phyloP scores from a whole-genome alignment of 2,797 vertebrate species.

The Rhinoraja longicauda region DNA sequence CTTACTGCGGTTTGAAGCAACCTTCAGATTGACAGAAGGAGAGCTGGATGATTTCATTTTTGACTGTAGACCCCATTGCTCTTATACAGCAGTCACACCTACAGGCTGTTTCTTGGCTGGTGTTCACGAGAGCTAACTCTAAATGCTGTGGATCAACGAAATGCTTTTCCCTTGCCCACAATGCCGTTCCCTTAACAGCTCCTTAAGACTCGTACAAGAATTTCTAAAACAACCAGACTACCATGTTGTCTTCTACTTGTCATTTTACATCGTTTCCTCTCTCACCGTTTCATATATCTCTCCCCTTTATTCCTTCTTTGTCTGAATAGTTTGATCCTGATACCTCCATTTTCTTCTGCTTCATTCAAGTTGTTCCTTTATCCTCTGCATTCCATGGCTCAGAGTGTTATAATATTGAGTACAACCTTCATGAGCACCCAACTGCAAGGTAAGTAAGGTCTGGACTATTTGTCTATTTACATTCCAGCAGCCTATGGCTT shows the following conservation, averaged over 20 bases:
- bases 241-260: not conserved
- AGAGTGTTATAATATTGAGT: not conserved
- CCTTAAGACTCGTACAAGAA: not conserved
- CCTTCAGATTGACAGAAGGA: not conserved
- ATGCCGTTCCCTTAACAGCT: not conserved
- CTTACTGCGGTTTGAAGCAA: not conserved
- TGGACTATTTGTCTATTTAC: not conserved
- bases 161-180: not conserved
- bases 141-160: not conserved
- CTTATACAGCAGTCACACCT: not conserved
- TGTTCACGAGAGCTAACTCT: not conserved
- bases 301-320: too few species aligned
- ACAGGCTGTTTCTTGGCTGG: not conserved
- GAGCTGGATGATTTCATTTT: not conserved
- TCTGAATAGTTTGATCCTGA: not conserved
- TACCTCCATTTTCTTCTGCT: not conserved
- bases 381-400: not conserved
- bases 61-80: not conserved
- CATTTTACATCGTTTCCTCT: not conserved
- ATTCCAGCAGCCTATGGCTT: not conserved
- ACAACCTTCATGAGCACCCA: not conserved
- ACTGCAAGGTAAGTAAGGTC: not conserved
- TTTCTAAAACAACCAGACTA: not conserved
- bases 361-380: not conserved
- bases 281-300: too few species aligned